Base-by-base conservation (phyloP, 2,113 vertebrate genomes). In the Morone chrysops region DNA sequence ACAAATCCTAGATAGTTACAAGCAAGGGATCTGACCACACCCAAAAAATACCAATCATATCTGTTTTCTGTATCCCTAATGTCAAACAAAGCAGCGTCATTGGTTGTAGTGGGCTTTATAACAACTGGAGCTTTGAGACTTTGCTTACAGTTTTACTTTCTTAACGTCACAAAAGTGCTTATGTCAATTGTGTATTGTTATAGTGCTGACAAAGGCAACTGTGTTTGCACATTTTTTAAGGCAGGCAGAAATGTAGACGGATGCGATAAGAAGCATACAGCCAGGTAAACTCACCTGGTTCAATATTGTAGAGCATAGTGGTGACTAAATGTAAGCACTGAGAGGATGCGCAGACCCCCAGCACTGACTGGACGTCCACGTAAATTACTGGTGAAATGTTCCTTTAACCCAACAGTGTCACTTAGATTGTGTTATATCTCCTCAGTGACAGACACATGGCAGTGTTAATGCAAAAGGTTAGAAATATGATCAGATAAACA, bases 401-500 rank as follows among this genome's bases (percentile, higher is more conserved):
- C 74, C 83, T 88, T 54, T 41, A 31, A 20, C 43, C 72, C 50
- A 45, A 13, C 57, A 53, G 53, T 45, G 80, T 63, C 74, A 72
- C 59, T 11, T 51, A 10, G 47, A 48, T 66, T 56, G 12, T 51
- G 66, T 51, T 20, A 6, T 36, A 62, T 53, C 62, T 62, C 48
- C 68, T 45, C 22, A 5, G 73, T 14, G 73, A 60, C 80, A 59
- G 71, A 80, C 60, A 20, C 6, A 31, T 14, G 9, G 53, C 50
- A 45, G 61, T 1, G 45, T 25, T 45, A 16, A 91, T 66, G 66
- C 36, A 14, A 87, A 80, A 82, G 73, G 63, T 77, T 62, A 63
- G 78, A 41, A 70, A 57, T 56, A 70, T 82, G 85, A 91, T 90
- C 71, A 56, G 67, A 75, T 82, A 54, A 87, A 81, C 56, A 63